A percentile compares a stretch with the other conserved stretches of the same genome.
phyloP scores from a whole-genome alignment of 2,113 vertebrate genomes.

The Cheilinus undulatus region DNA sequence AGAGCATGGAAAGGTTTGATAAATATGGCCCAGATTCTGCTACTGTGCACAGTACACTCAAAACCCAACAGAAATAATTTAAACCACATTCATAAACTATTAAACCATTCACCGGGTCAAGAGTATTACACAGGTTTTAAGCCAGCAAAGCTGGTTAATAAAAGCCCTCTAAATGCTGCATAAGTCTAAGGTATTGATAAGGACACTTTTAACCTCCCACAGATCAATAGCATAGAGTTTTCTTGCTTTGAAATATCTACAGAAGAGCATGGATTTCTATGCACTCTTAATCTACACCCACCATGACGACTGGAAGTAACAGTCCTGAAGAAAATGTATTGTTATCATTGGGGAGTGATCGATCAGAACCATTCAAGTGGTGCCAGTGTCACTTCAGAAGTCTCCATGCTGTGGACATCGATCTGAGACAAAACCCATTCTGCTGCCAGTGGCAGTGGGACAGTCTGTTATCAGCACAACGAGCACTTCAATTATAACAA shows the following conservation, averaged over 20 bases:
- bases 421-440: constrained; percentile 58
- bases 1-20: constrained; percentile 60
- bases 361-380: constrained; percentile 47
- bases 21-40: constrained; percentile 55
- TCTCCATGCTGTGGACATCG: constrained; percentile 56
- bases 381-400: constrained; percentile 30
- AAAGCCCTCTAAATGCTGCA: constrained; percentile 10
- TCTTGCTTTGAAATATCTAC: constrained; percentile 53
- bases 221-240: constrained; percentile 50
- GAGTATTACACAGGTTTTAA: constrained; percentile 16
- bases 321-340: constrained; percentile 31
- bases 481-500: constrained; percentile 65
- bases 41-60: constrained; percentile 24
- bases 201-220: constrained; percentile 40
- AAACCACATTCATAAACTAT: constrained; percentile 3
- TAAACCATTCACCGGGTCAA: not conserved
- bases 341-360: constrained; percentile 56
- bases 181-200: constrained; percentile 37
- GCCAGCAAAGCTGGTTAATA: constrained; percentile 3
- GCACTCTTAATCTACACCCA: constrained; percentile 31
- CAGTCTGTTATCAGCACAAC: constrained; percentile 56
- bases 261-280: constrained; percentile 54
- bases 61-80: constrained; percentile 38
- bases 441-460: constrained; percentile 46
- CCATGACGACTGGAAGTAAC: constrained; percentile 18